These are phyloP conservation scores for Hemistola chrysoprasaria DNA, from an alignment of 2,888 invertebrate genomes.

Conservation along the genomic window DNA sequence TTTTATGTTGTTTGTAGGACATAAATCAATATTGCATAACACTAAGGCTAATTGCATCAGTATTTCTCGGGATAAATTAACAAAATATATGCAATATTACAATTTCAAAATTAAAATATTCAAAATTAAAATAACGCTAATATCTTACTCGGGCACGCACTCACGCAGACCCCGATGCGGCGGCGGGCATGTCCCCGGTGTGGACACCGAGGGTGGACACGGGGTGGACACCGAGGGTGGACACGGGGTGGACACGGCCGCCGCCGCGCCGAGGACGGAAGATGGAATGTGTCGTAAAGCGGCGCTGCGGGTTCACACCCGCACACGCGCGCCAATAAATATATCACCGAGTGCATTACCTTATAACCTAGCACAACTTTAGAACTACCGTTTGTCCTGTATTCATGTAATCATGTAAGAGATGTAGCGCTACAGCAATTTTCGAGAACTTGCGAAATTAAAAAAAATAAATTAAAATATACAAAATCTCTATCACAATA, in stretches of 20 bases:
- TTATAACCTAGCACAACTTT: constrained; percentile 73
- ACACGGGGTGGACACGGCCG: constrained; percentile 22
- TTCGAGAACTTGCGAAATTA: constrained; percentile 77
- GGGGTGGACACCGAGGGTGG: too few relatives aligned
- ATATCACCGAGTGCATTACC: constrained; percentile 66
- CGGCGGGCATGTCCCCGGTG: constrained; percentile 49
- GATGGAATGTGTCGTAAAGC: constrained; percentile 70
- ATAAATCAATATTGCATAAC: constrained; percentile 82
- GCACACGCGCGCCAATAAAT: constrained; percentile 55
- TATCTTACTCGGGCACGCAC: constrained; percentile 80
- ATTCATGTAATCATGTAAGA: constrained; percentile 54
- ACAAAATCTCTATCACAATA: constrained; percentile 83
- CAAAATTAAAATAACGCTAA: constrained; percentile 80
- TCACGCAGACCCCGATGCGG: constrained; percentile 18
- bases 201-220: too few relatives aligned
- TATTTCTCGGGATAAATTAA: constrained; percentile 81
- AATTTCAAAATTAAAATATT: constrained; percentile 79
- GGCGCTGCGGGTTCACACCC: constrained; percentile 32
- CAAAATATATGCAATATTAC: constrained; percentile 81
- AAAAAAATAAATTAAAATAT: constrained; percentile 82
- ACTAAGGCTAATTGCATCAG: constrained; percentile 82
- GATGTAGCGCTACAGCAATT: constrained; percentile 74
- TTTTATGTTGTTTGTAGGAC: constrained; percentile 82
- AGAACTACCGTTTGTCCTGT: constrained; percentile 68
- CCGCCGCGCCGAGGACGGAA: constrained; percentile 33